These are phyloP conservation scores for Caenorhabditis becei DNA, from an alignment of 2,888 invertebrate species.

Conservation along the genomic window DNA sequence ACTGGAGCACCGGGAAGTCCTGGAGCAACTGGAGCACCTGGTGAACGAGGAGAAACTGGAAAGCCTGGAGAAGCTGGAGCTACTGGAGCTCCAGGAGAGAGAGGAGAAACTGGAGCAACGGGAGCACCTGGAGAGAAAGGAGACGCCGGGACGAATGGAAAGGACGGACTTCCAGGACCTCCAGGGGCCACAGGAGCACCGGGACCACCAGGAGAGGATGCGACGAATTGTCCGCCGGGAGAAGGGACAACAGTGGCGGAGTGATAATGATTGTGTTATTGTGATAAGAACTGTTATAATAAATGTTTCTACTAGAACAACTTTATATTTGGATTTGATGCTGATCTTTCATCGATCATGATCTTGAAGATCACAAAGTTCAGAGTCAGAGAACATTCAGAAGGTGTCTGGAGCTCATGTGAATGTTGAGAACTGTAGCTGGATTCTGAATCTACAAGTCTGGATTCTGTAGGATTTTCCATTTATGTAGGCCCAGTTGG, in stretches of 20 bases:
- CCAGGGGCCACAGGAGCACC: neutral
- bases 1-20: neutral
- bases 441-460: too few relatives aligned
- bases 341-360: neutral
- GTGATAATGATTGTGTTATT: neutral
- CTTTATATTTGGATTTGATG: neutral
- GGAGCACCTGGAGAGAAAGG: neutral
- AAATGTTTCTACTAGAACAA: neutral
- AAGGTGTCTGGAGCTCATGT: too few relatives aligned
- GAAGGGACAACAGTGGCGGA: neutral
- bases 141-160: neutral
- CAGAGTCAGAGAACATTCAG: too few relatives aligned
- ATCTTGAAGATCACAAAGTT: too few relatives aligned
- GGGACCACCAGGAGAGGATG: slow-evolving; percentile 4
- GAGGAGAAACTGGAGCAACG: neutral
- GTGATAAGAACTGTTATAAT: neutral
- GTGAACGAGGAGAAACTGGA: too few relatives aligned
- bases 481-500: too few relatives aligned
- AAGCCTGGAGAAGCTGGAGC: too few relatives aligned
- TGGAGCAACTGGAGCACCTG: neutral
- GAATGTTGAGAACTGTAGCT: neutral
- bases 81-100: neutral
- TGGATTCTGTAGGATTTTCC: too few relatives aligned
- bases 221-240: slow-evolving; percentile 19
- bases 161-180: neutral